Conservation (phyloP, 2,113 vertebrate genomes). For the Isurus oxyrinchus region DNA sequence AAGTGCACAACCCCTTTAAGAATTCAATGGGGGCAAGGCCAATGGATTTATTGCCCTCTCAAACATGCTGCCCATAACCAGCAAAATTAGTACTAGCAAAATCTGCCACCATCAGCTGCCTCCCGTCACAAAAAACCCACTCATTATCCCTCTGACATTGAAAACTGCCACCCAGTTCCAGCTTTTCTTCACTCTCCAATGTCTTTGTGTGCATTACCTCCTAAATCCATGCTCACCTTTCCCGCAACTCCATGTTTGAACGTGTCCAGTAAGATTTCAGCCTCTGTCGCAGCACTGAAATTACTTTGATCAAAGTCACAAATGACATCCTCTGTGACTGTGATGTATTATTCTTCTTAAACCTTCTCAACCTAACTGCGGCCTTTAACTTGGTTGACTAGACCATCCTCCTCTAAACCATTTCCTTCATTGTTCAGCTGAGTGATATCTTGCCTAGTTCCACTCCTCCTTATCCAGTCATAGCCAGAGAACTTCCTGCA, state of each 20-base stretch:
- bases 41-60: not conserved
- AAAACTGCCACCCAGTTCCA: not conserved
- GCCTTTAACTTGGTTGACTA: not conserved
- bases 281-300: not conserved
- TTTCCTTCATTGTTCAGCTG: not conserved
- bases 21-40: not conserved
- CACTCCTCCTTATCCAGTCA: not conserved
- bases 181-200: not conserved
- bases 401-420: not conserved
- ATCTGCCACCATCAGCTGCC: not conserved
- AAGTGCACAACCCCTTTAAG: not conserved
- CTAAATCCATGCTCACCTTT: not conserved
- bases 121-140: not conserved
- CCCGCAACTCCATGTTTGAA: not conserved
- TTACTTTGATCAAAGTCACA: not conserved
- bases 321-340: not conserved
- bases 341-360: not conserved
- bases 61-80: not conserved
- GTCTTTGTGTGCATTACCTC: not conserved
- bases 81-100: not conserved
- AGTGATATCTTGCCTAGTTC: not conserved
- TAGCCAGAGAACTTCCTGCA: not conserved
- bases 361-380: not conserved
- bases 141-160: not conserved
- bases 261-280: not conserved